phyloP scores from a whole-genome alignment of 2,113 vertebrate species.

The Australoheros scitulus region DNA sequence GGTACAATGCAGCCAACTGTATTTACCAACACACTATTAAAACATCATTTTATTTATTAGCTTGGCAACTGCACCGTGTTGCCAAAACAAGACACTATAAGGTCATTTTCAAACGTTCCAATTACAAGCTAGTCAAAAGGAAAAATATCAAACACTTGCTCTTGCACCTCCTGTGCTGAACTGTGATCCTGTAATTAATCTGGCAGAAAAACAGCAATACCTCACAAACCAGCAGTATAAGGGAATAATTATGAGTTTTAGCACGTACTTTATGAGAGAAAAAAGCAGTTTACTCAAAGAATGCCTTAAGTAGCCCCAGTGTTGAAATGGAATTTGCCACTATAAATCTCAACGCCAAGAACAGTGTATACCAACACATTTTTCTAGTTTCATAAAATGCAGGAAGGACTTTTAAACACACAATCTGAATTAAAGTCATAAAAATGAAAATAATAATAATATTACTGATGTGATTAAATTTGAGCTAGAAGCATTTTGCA shows the following conservation, averaged over 20 bases:
- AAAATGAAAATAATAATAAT: background rate
- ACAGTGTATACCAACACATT: background rate
- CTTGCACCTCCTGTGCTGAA: conserved; percentile 47
- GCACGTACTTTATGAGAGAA: conserved; percentile 30
- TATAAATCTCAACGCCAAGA: conserved; percentile 39
- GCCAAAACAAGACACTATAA: conserved; percentile 53
- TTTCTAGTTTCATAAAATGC: conserved; percentile 20
- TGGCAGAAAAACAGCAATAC: conserved; percentile 56
- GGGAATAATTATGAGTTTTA: conserved; percentile 42
- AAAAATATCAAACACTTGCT: conserved; percentile 43
- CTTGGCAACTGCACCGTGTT: conserved; percentile 36
- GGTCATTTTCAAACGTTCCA: conserved; percentile 50
- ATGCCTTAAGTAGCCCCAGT: conserved; percentile 11
- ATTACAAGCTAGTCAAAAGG: conserved; percentile 42
- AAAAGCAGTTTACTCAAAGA: conserved; percentile 37
- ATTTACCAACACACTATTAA: conserved; percentile 33
- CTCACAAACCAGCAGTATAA: conserved; percentile 39
- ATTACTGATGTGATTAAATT: conserved; percentile 5
- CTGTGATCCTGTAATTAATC: conserved; percentile 55
- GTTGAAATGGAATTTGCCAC: conserved; percentile 33
- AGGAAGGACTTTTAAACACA: background rate
- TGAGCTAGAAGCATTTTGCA: conserved; percentile 7
- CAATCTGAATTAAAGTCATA: background rate
- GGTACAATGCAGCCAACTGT: conserved; percentile 29
- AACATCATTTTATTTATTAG: conserved; percentile 39